These are phyloP conservation scores for Notolepis coatsorum DNA, from an alignment of 2,797 vertebrate species.

Conservation along the genomic window DNA sequence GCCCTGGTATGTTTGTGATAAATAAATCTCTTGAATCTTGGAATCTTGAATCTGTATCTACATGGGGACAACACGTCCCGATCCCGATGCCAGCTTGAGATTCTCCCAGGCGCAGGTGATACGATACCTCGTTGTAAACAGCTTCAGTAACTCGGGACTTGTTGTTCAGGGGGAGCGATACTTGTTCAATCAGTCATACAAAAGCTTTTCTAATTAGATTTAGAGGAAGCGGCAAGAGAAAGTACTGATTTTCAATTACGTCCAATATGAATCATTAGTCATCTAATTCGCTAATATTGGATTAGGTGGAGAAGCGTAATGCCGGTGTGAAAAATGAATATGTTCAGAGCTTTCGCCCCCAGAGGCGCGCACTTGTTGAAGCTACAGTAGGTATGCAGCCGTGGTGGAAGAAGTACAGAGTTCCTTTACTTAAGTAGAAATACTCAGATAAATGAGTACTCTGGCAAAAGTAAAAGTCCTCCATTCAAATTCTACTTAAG, in stretches of 20 bases:
- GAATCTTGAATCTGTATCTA: too few relatives aligned
- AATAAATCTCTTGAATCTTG: too few relatives aligned
- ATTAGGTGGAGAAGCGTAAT: conserved; percentile 54
- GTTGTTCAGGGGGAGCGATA: conserved; percentile 35
- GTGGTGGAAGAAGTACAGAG: too few relatives aligned
- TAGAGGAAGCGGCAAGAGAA: conserved; percentile 36
- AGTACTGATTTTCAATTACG: conserved; percentile 62
- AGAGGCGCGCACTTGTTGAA: conserved; percentile 1
- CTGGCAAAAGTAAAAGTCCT: too few relatives aligned
- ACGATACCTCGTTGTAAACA: conserved; percentile 14
- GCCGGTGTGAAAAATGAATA: conserved; percentile 48
- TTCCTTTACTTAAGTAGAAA: too few relatives aligned
- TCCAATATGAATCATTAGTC: conserved; percentile 65
- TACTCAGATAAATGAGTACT: too few relatives aligned
- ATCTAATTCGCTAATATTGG: conserved; percentile 67
- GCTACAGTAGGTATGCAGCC: too few relatives aligned
- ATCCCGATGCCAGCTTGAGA: conserved; percentile 14
- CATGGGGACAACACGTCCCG: background rate
- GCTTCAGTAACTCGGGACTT: background rate
- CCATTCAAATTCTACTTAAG: too few relatives aligned
- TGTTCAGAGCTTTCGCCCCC: conserved; percentile 32
- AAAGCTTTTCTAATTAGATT: conserved; percentile 56
- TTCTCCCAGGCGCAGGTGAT: conserved; percentile 18
- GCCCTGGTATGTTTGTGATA: too few relatives aligned
- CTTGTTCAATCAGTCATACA: conserved; percentile 42